Evolutionary conservation across 2,888 invertebrate species (phyloP), one percentile per base, ranked within the genome.

Genomic region (Coremacera marginata): DNA sequence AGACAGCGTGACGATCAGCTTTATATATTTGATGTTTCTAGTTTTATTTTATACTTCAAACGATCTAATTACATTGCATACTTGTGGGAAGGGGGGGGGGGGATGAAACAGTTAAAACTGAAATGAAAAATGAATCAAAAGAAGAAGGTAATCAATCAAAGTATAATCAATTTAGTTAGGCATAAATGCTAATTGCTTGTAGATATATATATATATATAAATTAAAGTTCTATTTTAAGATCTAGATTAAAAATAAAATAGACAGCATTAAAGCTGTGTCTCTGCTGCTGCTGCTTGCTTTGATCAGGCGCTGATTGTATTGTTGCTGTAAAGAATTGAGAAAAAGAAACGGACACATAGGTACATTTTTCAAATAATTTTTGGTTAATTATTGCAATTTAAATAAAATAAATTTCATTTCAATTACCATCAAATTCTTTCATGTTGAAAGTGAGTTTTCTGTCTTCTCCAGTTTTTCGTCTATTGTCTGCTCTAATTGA

Each of bases 221-320:
- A 71, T 27, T 11, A n/a, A 57, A 34, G n/a, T 34, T 55, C 27
- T 55, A 8, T 62, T 31, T 19, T 52, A 16, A 68, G 4, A 19
- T 52, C 34, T 70, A 55, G 9, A 22, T 34, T 52, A 70, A 55
- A 34, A 22, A 55, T 70, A 70, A 55, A n/a, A 19, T 16, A 19
- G 51, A 25, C 62, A 31, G n/a, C 52, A 31, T 65, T 68, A 80
- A 80, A 82, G 77, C 79, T 77, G 79, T 71, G 71, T 82, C 76
- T 81, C 63, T 70, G 77, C 14, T 76, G 71, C 55, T 75, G 55
- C 70, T 82, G 82, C 22, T 79, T 77, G 34, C 75, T 19, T 57
- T 80, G 75, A 14, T 79, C 79, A n/a, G 70, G 76, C n/a, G 65
- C 25, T n/a, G 73, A 62, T 34, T 74, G 57, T 25, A 75, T 37